These are phyloP conservation scores for Chelon auratus DNA, from an alignment of 2,797 vertebrate genomes.

Conservation along the genomic window DNA sequence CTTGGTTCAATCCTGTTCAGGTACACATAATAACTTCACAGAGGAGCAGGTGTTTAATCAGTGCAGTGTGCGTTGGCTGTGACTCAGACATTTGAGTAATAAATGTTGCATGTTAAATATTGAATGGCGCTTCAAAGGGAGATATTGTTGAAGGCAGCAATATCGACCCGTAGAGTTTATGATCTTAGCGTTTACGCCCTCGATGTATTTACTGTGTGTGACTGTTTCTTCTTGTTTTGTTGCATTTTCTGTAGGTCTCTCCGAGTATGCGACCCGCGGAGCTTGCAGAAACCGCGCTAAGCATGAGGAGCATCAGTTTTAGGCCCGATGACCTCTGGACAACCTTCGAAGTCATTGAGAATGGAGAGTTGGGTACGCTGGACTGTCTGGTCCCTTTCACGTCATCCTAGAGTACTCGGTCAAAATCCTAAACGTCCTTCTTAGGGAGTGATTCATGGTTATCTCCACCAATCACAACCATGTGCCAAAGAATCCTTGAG, in stretches of 20 bases:
- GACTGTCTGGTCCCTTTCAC: not conserved
- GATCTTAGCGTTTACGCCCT: conserved; percentile 16
- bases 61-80: not conserved
- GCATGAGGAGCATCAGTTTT: conserved; percentile 85
- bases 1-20: conserved; percentile 8
- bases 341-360: conserved; percentile 95
- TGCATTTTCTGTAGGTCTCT: conserved; percentile 84
- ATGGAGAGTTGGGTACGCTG: conserved; percentile 92
- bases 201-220: not conserved
- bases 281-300: conserved; percentile 87
- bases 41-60: conserved; percentile 35
- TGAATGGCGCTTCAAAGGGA: conserved; percentile 14
- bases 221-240: not conserved
- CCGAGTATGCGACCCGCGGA: conserved; percentile 91
- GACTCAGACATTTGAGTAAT: conserved; percentile 11
- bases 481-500: not conserved
- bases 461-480: not conserved
- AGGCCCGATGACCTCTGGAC: conserved; percentile 88
- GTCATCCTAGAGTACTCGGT: not conserved
- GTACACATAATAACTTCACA: conserved; percentile 22
- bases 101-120: conserved; percentile 27
- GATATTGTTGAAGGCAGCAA: conserved; percentile 4
- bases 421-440: not conserved
- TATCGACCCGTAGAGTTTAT: conserved; percentile 13
- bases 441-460: not conserved